Conservation (phyloP, 2,888 invertebrate genomes). For the Leptinotarsa rubiginosa region DNA sequence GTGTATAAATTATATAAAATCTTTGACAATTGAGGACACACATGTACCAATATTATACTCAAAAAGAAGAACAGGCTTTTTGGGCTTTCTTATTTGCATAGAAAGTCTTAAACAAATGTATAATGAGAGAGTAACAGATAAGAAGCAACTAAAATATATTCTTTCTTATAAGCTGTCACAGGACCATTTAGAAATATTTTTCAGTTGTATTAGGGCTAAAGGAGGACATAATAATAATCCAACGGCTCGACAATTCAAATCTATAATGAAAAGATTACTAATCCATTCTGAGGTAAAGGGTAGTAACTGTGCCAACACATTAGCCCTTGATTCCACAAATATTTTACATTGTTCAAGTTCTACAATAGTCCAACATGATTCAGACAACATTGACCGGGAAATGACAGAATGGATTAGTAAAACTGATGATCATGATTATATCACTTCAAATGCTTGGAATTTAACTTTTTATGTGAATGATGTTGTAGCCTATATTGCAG, state of each 20-base stretch:
- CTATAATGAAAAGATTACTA: constrained; percentile 31
- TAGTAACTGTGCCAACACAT: constrained; percentile 29
- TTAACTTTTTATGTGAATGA: constrained; percentile 26
- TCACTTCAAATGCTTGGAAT: constrained; percentile 8
- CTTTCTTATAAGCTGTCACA: constrained; percentile 34
- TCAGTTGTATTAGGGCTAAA: constrained; percentile 25
- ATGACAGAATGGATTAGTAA: neutral
- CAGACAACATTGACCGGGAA: neutral
- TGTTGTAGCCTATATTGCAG: constrained; percentile 32
- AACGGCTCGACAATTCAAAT: constrained; percentile 33
- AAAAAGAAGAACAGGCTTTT: constrained; percentile 36
- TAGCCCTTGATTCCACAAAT: constrained; percentile 25
- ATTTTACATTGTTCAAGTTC: constrained; percentile 27
- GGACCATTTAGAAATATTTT: constrained; percentile 37
- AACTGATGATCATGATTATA: neutral
- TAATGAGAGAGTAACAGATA: constrained; percentile 25
- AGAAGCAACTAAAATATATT: constrained; percentile 30
- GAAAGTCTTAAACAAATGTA: constrained; percentile 33
- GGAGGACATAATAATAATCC: constrained; percentile 40
- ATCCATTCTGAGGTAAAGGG: constrained; percentile 29
- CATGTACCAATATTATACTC: constrained; percentile 10
- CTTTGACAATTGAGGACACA: neutral
- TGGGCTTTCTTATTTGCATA: constrained; percentile 41
- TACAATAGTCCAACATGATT: neutral
- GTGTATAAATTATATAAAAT: constrained; percentile 5